Conservation (phyloP, 2,888 invertebrate genomes). For the Agonopterix alstromeriana region DNA sequence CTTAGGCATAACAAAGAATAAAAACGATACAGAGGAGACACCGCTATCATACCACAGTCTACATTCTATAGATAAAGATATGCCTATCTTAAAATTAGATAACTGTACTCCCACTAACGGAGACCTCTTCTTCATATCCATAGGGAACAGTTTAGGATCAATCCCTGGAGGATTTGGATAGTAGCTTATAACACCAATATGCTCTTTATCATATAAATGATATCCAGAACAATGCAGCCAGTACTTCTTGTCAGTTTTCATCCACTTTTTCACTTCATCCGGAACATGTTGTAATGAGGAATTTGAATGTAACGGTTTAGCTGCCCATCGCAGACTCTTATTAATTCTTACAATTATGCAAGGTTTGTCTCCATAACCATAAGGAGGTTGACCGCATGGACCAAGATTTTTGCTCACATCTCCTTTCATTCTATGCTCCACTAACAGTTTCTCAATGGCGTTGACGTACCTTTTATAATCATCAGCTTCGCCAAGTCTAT, state of each 20-base stretch:
- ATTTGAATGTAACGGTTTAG: slow-evolving; percentile 34
- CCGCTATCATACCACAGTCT: slow-evolving; percentile 55
- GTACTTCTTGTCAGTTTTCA: slow-evolving; percentile 32
- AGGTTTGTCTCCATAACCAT: slow-evolving; percentile 53
- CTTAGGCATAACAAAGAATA: slow-evolving; percentile 45
- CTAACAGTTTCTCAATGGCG: slow-evolving; percentile 39
- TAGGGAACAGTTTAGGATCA: slow-evolving; percentile 42
- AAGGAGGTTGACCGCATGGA: slow-evolving; percentile 50
- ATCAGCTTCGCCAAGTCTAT: slow-evolving; percentile 29
- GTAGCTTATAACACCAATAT: slow-evolving; percentile 50
- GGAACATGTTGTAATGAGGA: slow-evolving; percentile 33
- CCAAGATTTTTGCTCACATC: slow-evolving; percentile 31
- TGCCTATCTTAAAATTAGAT: slow-evolving; percentile 44
- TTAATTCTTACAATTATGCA: slow-evolving; percentile 59
- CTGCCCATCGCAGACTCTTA: slow-evolving; percentile 49
- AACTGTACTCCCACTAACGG: slow-evolving; percentile 56
- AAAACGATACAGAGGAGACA: slow-evolving; percentile 40
- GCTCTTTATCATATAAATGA: slow-evolving; percentile 54
- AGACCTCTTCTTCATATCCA: slow-evolving; percentile 25
- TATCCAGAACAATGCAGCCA: slow-evolving; percentile 55
- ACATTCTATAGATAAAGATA: slow-evolving; percentile 53
- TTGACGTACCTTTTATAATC: slow-evolving; percentile 47
- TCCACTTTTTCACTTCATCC: slow-evolving; percentile 36
- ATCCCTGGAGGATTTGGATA: slow-evolving; percentile 60
- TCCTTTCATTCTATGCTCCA: slow-evolving; percentile 27